Evolutionary conservation across 2,797 vertebrate genomes (phyloP), one percentile per base, ranked within the genome.

Genomic region (Ficedula albicollis): DNA sequence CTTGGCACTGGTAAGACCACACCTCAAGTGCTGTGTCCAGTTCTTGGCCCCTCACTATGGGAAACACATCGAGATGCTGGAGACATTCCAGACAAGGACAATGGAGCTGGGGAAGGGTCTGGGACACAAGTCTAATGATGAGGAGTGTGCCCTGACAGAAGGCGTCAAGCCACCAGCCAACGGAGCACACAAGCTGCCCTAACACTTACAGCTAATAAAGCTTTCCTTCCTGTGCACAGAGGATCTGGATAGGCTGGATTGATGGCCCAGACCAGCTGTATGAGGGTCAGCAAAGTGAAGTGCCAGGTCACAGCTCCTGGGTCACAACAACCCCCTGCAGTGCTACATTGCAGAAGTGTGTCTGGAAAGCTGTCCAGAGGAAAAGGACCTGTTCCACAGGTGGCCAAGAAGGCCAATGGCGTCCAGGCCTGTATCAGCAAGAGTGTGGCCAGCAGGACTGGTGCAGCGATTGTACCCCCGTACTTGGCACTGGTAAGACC

Each of bases 31-130:
- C 30, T 58, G 38, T 23, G 58, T 23, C 4, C 3, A 36, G 30
- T 17, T 58, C 44, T 77, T 26, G 2, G 58, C 18, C 34, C 0
- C 12, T 46, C 25, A 10, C 26, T 44, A 17, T 4, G 11, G 11
- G 18, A 66, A 72, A 23, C 11, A 41, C 44, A 20, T 2, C 6
- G 34, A 78, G 73, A 21, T 9, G 30, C 51, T 77, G n/a, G 20
- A 52, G 44, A 13, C 7, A 19, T 11, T 66, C 30, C 66, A 72
- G 58, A 44, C 51, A 30, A 26, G 52, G 52, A 1, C n/a, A 72
- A 0, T 0, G 0, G 34, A 32, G 22, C 46, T 59, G 59, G 5
- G 11, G 9, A 64, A 66, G 22, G 18, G 11, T 5, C 44, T 66
- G 73, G 22, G 21, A 9, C 66, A 36, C 26, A 39, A 13, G 18